Evolutionary conservation across 2,797 vertebrate genomes (phyloP), one percentile per base, ranked within the genome.

Genomic region (Typhlichthys eigenmanni): DNA sequence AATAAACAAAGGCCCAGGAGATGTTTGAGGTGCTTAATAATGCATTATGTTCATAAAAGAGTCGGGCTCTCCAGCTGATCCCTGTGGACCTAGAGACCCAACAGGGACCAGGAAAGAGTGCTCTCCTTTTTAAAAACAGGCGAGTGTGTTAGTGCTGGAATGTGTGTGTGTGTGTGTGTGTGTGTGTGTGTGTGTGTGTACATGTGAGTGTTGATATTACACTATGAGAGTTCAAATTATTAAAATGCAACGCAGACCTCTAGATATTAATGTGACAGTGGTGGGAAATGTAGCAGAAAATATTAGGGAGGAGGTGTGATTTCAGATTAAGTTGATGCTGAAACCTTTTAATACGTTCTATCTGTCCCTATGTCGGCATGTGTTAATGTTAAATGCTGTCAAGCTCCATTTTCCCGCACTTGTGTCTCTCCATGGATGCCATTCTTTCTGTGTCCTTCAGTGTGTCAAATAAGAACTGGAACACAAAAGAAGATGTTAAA

Each of bases 21-120:
- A 93, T 92, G 90, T 92, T 93, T 92, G 91, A 93, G 91, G 88
- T 93, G 91, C 89, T 94, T 94, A 94, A 94, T 93, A 94, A 94
- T 94, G 92, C 92, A 94, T 93, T 90, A 93, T 92, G 89, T 91
- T 93, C 92, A 92, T 93, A 93, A 93, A 92, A 91, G 91, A 91
- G 87, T 86, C 29, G 67, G 78, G 89, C 86, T 88, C 81, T 84
- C 83, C 89, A 91, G 92, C 89, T 82, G 83, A 83, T 93, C 91
- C 91, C 91, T 56, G 80, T 79, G 87, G 92, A 93, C 88, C 54
- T 83, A 65, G 64, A 89, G 84, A 82, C 83, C 89, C 92, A 85
- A 90, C 71, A 87, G 91, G 88, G 86, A 90, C 75, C 71, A 53
- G 73, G 60, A 71, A 75, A 59, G 78, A 81, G 71, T 77, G 79